phyloP scores from a whole-genome alignment of 2,888 invertebrate genomes.

The Agrotis exclamationis region DNA sequence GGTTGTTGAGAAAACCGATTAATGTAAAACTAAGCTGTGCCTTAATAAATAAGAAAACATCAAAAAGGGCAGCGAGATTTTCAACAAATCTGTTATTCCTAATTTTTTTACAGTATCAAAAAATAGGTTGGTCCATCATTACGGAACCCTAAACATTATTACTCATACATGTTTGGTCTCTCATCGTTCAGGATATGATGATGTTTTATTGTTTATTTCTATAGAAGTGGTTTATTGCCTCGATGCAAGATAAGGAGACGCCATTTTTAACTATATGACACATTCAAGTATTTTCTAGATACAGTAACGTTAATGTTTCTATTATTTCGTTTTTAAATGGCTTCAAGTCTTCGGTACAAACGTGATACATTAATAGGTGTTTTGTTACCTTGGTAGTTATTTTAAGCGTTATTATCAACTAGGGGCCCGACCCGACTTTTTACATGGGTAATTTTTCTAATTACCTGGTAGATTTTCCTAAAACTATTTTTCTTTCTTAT shows the following conservation, averaged over 20 bases:
- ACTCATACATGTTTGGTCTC: slow-evolving; percentile 56
- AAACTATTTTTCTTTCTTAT: too few relatives aligned
- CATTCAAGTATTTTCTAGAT: slow-evolving; percentile 9
- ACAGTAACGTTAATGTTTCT: slow-evolving; percentile 11
- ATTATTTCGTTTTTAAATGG: slow-evolving; percentile 13
- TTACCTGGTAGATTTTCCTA: too few relatives aligned
- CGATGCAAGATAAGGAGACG: slow-evolving; percentile 57
- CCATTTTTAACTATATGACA: slow-evolving; percentile 37
- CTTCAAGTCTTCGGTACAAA: background rate
- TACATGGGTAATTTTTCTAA: too few relatives aligned
- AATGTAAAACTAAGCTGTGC: too few relatives aligned
- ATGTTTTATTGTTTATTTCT: slow-evolving; percentile 61
- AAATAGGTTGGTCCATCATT: background rate
- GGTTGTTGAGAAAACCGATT: too few relatives aligned
- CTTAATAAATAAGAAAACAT: too few relatives aligned
- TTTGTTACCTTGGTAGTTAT: background rate
- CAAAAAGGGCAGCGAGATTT: background rate
- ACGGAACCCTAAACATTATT: slow-evolving; percentile 35
- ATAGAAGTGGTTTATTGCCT: slow-evolving; percentile 56
- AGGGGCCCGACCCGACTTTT: too few relatives aligned
- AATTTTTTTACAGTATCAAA: background rate
- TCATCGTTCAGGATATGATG: slow-evolving; percentile 56
- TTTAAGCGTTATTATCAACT: background rate
- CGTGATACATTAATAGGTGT: background rate
- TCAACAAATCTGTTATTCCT: background rate